A percentile compares a stretch with the other conserved stretches of the same genome.
Evolutionary conservation across 1,140 invertebrate genomes (phyloP).

Genomic region (Drosophila lowei): DNA sequence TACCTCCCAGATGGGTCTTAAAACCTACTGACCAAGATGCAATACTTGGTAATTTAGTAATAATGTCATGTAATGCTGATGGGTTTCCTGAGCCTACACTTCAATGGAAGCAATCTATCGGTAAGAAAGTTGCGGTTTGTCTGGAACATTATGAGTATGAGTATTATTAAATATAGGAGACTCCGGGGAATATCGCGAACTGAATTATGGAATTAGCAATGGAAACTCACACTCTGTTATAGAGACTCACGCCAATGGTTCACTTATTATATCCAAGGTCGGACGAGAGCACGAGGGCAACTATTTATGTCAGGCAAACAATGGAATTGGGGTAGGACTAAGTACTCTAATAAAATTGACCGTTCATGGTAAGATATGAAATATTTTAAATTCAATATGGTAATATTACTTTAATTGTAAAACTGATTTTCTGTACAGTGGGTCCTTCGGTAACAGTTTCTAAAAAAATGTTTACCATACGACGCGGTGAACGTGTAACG

Average conservation of each 20-base stretch:
- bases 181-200: conserved; percentile 86
- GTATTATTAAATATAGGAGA: conserved; percentile 65
- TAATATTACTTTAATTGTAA: too few species aligned
- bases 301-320: conserved; percentile 91
- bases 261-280: conserved; percentile 84
- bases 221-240: conserved; percentile 53
- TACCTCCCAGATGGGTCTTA: conserved; percentile 92
- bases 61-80: conserved; percentile 89
- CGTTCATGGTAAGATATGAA: conserved; percentile 87
- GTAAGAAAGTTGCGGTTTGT: conserved; percentile 52
- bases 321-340: conserved; percentile 89
- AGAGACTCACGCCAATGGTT: conserved; percentile 85
- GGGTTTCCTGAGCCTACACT: conserved; percentile 90
- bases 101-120: conserved; percentile 87
- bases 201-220: conserved; percentile 77
- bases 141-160: background rate
- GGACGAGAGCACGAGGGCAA: conserved; percentile 87
- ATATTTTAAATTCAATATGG: background rate
- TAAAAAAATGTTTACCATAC: conserved; percentile 86
- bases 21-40: conserved; percentile 90
- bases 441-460: conserved; percentile 69
- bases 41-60: conserved; percentile 87
- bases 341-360: conserved; percentile 89
- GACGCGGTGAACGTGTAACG: conserved; percentile 87
- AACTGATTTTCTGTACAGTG: conserved; percentile 39